phyloP scores from a whole-genome alignment of 1,140 invertebrate species.

The Belonocnema kinseyi region DNA sequence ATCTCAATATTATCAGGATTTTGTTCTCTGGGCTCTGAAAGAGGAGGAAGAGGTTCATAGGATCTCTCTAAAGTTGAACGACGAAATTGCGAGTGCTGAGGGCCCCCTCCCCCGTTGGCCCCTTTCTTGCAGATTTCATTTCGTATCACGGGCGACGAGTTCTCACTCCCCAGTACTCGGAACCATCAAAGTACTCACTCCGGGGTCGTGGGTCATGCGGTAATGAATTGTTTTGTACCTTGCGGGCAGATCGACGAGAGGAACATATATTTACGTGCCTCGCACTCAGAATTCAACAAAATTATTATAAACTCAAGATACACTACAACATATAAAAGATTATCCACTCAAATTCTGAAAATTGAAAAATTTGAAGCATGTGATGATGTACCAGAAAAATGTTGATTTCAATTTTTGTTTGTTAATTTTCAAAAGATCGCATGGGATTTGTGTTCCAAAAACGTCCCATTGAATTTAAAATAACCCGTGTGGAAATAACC shows the following conservation, averaged over 20 bases:
- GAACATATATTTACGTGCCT: background rate
- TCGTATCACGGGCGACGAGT: conserved; percentile 14
- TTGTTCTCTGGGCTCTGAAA: conserved; percentile 40
- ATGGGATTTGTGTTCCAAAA: too few relatives aligned
- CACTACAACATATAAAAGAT: background rate
- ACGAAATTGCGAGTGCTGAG: conserved; percentile 36
- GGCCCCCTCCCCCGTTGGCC: conserved; percentile 9
- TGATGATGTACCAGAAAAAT: too few relatives aligned
- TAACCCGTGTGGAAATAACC: too few relatives aligned
- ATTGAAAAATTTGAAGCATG: too few relatives aligned
- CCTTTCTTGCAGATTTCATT: conserved; percentile 34
- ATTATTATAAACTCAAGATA: background rate
- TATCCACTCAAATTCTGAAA: too few relatives aligned
- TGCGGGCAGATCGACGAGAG: conserved; percentile 55
- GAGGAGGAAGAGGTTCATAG: conserved; percentile 40
- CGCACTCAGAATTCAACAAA: background rate
- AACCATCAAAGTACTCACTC: conserved; percentile 62
- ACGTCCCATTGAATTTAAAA: too few relatives aligned
- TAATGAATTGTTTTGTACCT: conserved; percentile 75
- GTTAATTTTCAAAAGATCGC: too few relatives aligned
- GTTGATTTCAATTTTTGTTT: too few relatives aligned
- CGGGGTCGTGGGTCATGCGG: conserved; percentile 67
- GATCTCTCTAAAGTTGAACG: conserved; percentile 33
- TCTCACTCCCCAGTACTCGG: conserved; percentile 43
- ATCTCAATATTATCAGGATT: too few relatives aligned